A percentile compares a stretch with the other conserved stretches of the same genome.
Conservation (phyloP, 2,113 vertebrate genomes). For the Rhadina sibilatrix region DNA sequence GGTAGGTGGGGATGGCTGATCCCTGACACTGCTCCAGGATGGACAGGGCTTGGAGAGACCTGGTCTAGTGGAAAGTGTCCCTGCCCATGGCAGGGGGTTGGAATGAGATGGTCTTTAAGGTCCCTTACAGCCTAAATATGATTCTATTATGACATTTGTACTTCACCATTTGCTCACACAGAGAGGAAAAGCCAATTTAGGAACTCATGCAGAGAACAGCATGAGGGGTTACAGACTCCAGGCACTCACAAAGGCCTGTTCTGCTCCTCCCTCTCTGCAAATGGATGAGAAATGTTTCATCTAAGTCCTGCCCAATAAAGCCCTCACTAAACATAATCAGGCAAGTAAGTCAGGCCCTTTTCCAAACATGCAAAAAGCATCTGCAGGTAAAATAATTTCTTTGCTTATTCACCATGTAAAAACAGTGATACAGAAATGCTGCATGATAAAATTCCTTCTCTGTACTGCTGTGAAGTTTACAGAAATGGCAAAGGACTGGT, state of each 20-base stretch:
- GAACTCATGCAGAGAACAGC: not conserved
- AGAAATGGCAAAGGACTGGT: not conserved
- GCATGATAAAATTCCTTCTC: not conserved
- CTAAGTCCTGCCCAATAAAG: not conserved
- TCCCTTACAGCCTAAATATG: not conserved
- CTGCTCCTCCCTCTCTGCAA: not conserved
- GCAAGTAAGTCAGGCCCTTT: not conserved
- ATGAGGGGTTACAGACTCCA: not conserved
- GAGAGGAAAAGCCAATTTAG: not conserved
- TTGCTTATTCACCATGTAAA: not conserved
- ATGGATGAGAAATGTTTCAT: not conserved
- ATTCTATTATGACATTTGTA: not conserved
- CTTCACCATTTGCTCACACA: not conserved
- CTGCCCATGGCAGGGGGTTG: not conserved
- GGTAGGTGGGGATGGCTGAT: not conserved
- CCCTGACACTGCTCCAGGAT: not conserved
- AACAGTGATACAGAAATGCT: not conserved
- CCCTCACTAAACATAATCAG: not conserved
- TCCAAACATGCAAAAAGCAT: not conserved
- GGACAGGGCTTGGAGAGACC: not conserved
- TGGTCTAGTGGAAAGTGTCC: not conserved
- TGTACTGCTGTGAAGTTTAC: not conserved
- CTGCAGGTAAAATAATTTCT: not conserved
- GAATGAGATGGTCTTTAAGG: not conserved
- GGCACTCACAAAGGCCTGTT: not conserved